Conservation (phyloP, 1,140 invertebrate genomes). For the Drosophila albomicans region DNA sequence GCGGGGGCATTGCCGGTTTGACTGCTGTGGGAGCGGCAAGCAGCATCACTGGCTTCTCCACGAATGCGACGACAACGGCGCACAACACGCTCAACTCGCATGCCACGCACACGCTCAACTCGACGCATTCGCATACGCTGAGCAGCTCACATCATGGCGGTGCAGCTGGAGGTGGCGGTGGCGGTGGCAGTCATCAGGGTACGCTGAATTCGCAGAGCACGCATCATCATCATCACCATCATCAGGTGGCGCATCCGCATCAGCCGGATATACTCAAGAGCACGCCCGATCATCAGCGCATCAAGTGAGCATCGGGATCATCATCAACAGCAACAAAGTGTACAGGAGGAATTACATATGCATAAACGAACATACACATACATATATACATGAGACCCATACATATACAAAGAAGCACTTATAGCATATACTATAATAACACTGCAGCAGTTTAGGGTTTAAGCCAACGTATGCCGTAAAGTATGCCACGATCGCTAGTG, state of each 20-base stretch:
- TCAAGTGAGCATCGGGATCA: constrained; percentile 55
- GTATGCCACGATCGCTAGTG: constrained; percentile 5
- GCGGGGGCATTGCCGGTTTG: constrained; percentile 15
- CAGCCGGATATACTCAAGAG: constrained; percentile 93
- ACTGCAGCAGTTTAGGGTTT: background rate
- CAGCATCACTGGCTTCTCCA: constrained; percentile 77
- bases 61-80: constrained; percentile 84
- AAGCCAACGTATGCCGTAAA: background rate
- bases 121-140: constrained; percentile 84
- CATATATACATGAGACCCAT: constrained; percentile 37
- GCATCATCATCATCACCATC: constrained; percentile 54
- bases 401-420: constrained; percentile 31
- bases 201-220: constrained; percentile 84
- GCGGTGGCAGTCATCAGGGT: constrained; percentile 72
- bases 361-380: background rate
- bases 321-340: background rate
- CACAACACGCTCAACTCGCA: constrained; percentile 87
- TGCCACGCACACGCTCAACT: constrained; percentile 85
- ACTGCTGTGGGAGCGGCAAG: constrained; percentile 55
- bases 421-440: constrained; percentile 7
- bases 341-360: constrained; percentile 16
- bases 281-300: constrained; percentile 91
- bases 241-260: constrained; percentile 59
- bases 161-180: constrained; percentile 21
- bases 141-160: constrained; percentile 84